Percentiles rank a stretch among this genome's conserved stretches.
Conservation (phyloP, 2,888 invertebrate genomes). For the Abrostola triplasia region DNA sequence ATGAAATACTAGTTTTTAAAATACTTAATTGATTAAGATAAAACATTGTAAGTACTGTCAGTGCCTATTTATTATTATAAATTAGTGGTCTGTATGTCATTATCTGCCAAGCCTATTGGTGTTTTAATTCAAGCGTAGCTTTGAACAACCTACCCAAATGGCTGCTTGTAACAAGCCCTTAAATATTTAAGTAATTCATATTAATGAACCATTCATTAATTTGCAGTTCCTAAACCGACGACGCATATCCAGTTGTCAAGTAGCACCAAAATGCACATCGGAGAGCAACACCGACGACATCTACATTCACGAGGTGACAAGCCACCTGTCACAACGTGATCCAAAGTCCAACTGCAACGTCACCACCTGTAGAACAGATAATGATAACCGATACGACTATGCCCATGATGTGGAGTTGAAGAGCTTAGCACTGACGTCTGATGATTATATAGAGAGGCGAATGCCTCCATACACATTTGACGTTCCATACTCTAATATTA, state of each 20-base stretch:
- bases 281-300: slow-evolving; percentile 73
- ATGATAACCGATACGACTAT: slow-evolving; percentile 55
- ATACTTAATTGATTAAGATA: too few species aligned
- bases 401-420: slow-evolving; percentile 67
- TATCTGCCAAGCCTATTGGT: too few species aligned
- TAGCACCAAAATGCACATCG: slow-evolving; percentile 67
- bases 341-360: slow-evolving; percentile 44
- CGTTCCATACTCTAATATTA: slow-evolving; percentile 70
- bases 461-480: slow-evolving; percentile 63
- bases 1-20: too few species aligned
- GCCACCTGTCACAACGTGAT: slow-evolving; percentile 29
- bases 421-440: slow-evolving; percentile 70
- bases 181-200: neutral
- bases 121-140: too few species aligned
- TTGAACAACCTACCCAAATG: too few species aligned
- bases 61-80: too few species aligned
- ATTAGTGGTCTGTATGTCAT: too few species aligned
- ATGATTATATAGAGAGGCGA: slow-evolving; percentile 81
- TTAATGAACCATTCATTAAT: slow-evolving; percentile 18
- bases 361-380: slow-evolving; percentile 49
- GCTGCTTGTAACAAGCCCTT: neutral
- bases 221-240: slow-evolving; percentile 78
- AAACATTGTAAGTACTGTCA: too few species aligned
- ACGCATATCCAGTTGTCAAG: slow-evolving; percentile 81
- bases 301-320: slow-evolving; percentile 62